Percentiles rank a stretch among this genome's conserved stretches.
phyloP scores from a whole-genome alignment of 2,113 vertebrate species.

The Aegotheles bennettii region DNA sequence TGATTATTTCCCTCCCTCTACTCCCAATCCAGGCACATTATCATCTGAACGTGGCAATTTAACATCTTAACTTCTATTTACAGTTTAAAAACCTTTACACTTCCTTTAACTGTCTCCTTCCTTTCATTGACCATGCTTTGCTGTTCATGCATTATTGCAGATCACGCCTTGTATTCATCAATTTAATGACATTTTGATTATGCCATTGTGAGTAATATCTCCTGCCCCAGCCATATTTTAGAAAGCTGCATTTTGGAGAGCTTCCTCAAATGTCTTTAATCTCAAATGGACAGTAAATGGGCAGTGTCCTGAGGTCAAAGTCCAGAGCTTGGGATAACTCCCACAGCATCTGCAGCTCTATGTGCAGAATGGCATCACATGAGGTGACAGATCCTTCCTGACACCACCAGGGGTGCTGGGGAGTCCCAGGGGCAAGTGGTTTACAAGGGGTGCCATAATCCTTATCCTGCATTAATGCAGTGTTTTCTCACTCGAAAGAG shows the following conservation, averaged over 20 bases:
- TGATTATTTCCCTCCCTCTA: not conserved
- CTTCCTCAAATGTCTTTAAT: not conserved
- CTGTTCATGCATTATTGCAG: not conserved
- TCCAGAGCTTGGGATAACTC: not conserved
- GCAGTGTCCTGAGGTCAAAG: not conserved
- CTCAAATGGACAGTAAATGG: not conserved
- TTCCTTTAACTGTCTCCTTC: not conserved
- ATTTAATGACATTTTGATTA: not conserved
- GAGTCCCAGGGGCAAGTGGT: not conserved
- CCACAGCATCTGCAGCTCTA: not conserved
- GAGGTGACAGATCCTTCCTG: not conserved
- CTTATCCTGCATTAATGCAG: not conserved
- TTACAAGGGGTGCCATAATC: not conserved
- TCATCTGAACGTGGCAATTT: not conserved
- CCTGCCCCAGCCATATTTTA: rapidly evolving
- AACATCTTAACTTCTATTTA: not conserved
- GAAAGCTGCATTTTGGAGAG: not conserved
- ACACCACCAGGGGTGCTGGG: not conserved
- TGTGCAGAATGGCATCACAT: not conserved
- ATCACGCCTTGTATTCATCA: not conserved
- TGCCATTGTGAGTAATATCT: not conserved
- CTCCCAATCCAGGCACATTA: rapidly evolving
- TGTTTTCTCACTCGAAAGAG: not conserved
- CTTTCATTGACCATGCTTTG: not conserved
- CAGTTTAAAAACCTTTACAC: not conserved